These are phyloP conservation scores for Hexactinellida sp. DNA, from an alignment of 37 sponge, comb jelly and placozoan species.

Conservation along the genomic window DNA sequence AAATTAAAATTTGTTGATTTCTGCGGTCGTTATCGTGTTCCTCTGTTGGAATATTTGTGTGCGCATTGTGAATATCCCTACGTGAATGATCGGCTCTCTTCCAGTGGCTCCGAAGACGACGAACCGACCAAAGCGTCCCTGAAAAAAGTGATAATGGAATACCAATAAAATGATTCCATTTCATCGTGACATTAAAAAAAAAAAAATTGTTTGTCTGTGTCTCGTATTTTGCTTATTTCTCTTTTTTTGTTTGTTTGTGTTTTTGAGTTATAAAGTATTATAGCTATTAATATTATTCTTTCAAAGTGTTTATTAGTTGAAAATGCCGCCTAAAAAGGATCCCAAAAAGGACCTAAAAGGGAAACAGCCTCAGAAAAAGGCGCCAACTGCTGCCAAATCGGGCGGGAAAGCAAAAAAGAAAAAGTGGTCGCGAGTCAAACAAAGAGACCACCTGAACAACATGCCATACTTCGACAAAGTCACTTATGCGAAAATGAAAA, in stretches of 20 bases:
- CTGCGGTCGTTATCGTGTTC: constrained; percentile 86
- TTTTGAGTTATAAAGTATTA: too few relatives aligned
- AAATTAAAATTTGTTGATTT: constrained; percentile 84
- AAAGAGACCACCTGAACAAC: not conserved
- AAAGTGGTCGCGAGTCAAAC: not conserved
- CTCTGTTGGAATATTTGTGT: constrained; percentile 76
- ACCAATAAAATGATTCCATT: too few relatives aligned
- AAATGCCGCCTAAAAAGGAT: constrained; percentile 16
- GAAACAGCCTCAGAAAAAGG: not conserved
- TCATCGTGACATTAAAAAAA: too few relatives aligned
- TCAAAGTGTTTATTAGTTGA: too few relatives aligned
- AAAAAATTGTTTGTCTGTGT: too few relatives aligned
- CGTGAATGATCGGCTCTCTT: not conserved
- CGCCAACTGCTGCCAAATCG: not conserved
- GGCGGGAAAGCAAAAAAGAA: constrained; percentile 8
- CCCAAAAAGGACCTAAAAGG: constrained; percentile 5
- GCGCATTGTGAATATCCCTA: not conserved
- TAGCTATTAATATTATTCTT: too few relatives aligned
- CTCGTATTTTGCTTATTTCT: not conserved
- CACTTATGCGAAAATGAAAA: constrained; percentile 6
- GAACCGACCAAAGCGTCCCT: not conserved
- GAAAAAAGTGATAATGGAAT: not conserved
- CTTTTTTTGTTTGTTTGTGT: not conserved
- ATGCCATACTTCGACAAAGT: constrained; percentile 6
- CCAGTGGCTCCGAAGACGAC: not conserved